Evolutionary conservation across 2,113 vertebrate genomes (phyloP), one percentile per base, ranked within the genome.

Genomic region (Sebastes schlegelii): DNA sequence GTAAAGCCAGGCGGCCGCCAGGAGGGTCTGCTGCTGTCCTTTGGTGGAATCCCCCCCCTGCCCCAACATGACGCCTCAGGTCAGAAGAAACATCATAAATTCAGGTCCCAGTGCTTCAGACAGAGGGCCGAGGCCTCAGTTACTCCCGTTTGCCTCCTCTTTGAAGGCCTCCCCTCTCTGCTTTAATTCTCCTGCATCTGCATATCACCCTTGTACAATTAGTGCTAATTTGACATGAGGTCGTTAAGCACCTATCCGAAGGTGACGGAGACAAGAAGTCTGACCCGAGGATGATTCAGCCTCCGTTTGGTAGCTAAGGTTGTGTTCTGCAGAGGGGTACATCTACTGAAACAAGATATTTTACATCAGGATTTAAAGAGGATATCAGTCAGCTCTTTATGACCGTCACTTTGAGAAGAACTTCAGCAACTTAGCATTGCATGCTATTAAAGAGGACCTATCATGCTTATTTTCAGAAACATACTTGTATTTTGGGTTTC

Each of bases 21-120:
- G 89, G 94, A 95, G 95, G 95, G 94, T 83, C 84, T 81, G 92
- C 95, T 89, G 94, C 95, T 89, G 94, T 96, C 95, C 93, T 87
- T 89, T 66, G 93, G 94, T 96, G 96, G 97, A 97, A 97, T 96
- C 23, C n/a, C 66, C 21, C 49, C 45, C 5, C 96, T 95, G 58
- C 61, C 72, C 84, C 82, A 94, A 83, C 95, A 95, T 94, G 95
- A 96, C 89, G 91, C 94, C 84, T 86, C 90, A 84, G 96, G 96
- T 97, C 95, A 96, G 94, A 95, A 96, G 94, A 86, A 92, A 90
- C 70, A 89, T 95, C 95, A 94, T 98, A 97, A 98, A 98, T 97
- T 92, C 93, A 96, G 75, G 77, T 71, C 92, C 82, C 88, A 88
- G 94, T 92, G 88, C 96, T 95, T 95, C 62, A 74, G 63, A 95